These are phyloP conservation scores for Gymnothorax javanicus DNA, from an alignment of 2,797 vertebrate genomes.

Conservation along the genomic window DNA sequence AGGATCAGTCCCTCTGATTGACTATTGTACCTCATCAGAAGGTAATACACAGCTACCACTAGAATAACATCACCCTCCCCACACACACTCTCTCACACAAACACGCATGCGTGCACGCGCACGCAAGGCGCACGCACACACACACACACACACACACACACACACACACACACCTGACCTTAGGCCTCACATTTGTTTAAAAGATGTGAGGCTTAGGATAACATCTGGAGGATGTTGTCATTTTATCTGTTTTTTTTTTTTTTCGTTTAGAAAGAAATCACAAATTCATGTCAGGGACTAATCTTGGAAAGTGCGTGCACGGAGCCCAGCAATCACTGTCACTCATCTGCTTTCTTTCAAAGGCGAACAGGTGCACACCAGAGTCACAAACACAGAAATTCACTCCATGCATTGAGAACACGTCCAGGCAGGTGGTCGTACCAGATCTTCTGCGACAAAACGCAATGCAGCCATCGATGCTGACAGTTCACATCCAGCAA, in stretches of 20 bases:
- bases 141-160: too few relatives aligned
- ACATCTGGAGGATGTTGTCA: not conserved
- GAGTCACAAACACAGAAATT: not conserved
- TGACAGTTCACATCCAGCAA: not conserved
- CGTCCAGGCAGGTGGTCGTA: not conserved
- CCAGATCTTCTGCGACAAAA: not conserved
- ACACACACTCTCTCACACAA: too few relatives aligned
- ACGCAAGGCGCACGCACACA: too few relatives aligned
- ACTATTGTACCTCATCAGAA: not conserved
- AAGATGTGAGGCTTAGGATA: not conserved
- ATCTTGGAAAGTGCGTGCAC: not conserved
- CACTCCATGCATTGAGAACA: not conserved
- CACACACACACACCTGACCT: not conserved
- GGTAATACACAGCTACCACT: not conserved
- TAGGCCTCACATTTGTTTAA: too few relatives aligned
- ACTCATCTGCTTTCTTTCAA: not conserved
- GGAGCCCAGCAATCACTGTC: not conserved
- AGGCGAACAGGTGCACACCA: not conserved
- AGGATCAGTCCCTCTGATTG: not conserved
- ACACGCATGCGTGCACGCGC: too few relatives aligned
- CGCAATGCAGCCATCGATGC: not conserved
- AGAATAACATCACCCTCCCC: not conserved
- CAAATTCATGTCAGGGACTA: not conserved
- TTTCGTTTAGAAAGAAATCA: constrained; percentile 12
- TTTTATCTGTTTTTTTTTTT: not conserved